Evolutionary conservation across 2,113 vertebrate genomes (phyloP), one percentile per base, ranked within the genome.

Genomic region (Urocynchramus pylzowi): DNA sequence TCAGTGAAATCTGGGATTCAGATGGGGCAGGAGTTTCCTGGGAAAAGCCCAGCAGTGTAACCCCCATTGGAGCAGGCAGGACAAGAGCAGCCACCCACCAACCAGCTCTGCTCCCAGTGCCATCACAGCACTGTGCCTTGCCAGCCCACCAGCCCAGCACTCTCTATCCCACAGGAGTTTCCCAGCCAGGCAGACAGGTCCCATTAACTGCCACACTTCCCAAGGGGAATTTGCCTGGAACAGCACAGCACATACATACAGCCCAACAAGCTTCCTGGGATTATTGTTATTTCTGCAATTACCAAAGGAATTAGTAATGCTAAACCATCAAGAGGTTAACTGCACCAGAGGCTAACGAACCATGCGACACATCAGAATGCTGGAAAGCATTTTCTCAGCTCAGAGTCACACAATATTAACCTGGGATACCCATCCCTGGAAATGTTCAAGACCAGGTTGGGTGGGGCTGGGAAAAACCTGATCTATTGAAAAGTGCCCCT

Each of bases 271-370:
- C 61, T 65, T 67, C 27, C 91, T 1, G 0, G 61, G 81, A 71
- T 90, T 87, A 65, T 50, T 86, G 73, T 69, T 95, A 76, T 89
- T 89, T 56, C 91, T 27, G 11, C 85, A 94, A 89, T 96, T 94
- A 86, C 83, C 86, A 69, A 39, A 89, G 76, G 89, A 88, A 90
- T 95, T 93, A 94, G 81, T 65, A 65, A 93, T 39, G 87, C 84
- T 74, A 69, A 86, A 83, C 54, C 9, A 2, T 22, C 3, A 26
- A 61, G 61, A 75, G 90, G 73, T 71, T 53, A 87, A 76, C 69
- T 15, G 6, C 61, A n/a, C 50, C 16, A 52, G 47, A 75, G 68
- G 45, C 71, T 92, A 42, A 87, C 11, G 21, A 77, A 33, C 39
- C 4, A 3, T 24, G 57, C 0, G 2, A 20, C 26, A 26, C 30